Percentiles rank a stretch among this genome's conserved stretches.
Evolutionary conservation across 2,797 vertebrate genomes (phyloP).

Genomic region (Gila robusta): DNA sequence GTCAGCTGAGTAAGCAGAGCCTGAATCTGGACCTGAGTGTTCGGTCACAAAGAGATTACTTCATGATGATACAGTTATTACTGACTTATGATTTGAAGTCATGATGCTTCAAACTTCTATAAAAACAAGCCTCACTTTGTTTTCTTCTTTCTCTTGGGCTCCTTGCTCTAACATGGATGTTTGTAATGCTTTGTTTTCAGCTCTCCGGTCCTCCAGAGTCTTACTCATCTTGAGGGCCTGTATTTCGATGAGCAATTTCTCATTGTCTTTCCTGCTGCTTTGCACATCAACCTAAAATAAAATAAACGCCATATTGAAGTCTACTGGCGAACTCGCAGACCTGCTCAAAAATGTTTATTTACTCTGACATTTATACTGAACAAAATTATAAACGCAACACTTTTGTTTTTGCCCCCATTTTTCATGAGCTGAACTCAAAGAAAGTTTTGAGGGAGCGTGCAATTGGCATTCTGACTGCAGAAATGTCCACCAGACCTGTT

Average conservation of each 20-base stretch:
- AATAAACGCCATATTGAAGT: background rate
- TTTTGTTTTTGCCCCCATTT: too few species aligned
- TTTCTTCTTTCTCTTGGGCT: constrained; percentile 36
- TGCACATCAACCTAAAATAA: constrained; percentile 76
- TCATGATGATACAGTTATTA: background rate
- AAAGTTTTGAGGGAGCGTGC: too few species aligned
- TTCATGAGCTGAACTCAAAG: too few species aligned
- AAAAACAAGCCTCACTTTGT: constrained; percentile 62
- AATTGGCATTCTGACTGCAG: too few species aligned
- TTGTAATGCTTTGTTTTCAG: constrained; percentile 66
- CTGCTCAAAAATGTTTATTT: background rate
- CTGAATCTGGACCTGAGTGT: constrained; percentile 60
- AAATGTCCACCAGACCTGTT: too few species aligned
- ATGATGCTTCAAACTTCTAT: background rate
- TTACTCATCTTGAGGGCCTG: constrained; percentile 46
- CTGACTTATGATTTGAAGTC: background rate
- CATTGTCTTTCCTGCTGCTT: constrained; percentile 73
- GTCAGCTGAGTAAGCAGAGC: constrained; percentile 65
- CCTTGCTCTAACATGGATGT: constrained; percentile 63
- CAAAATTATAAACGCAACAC: too few species aligned
- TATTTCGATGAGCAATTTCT: constrained; percentile 67
- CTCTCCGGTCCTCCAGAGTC: constrained; percentile 60
- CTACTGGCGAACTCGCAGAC: background rate
- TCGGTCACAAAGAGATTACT: background rate
- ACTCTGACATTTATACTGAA: background rate